Conservation (phyloP, 2,797 vertebrate genomes). For the Labeo calbasu region DNA sequence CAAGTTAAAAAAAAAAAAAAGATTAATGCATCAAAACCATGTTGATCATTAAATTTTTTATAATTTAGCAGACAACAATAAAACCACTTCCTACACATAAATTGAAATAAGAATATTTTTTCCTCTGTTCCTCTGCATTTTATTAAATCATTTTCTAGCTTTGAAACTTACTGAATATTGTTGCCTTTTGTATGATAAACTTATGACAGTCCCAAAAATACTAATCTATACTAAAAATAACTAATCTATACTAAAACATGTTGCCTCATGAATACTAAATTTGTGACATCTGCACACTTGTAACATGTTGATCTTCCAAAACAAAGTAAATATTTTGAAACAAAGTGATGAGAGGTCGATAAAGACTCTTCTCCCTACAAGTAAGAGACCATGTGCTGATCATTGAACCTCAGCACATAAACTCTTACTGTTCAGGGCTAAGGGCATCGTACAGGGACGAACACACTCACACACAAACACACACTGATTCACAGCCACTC, state of each 20-base stretch:
- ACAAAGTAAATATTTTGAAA: not conserved
- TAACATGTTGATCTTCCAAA: not conserved
- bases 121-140: no score
- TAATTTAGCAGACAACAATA: no score
- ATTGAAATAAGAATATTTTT: no score
- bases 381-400: conserved; percentile 85
- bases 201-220: no score
- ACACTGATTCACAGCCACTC: conserved; percentile 22
- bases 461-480: not conserved
- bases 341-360: not conserved
- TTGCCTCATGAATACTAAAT: not conserved
- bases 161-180: no score
- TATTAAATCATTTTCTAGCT: no score
- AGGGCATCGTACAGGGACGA: conserved; percentile 44
- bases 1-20: no score
- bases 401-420: conserved; percentile 83
- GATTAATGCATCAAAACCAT: no score
- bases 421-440: conserved; percentile 90
- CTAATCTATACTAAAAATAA: not conserved
- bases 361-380: conserved; percentile 76
- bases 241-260: not conserved
- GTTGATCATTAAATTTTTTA: no score
- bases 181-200: not conserved
- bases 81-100: no score
- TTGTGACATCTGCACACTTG: not conserved